Evolutionary conservation across 2,888 invertebrate species (phyloP).

Genomic region (Xanthorhoe designata): DNA sequence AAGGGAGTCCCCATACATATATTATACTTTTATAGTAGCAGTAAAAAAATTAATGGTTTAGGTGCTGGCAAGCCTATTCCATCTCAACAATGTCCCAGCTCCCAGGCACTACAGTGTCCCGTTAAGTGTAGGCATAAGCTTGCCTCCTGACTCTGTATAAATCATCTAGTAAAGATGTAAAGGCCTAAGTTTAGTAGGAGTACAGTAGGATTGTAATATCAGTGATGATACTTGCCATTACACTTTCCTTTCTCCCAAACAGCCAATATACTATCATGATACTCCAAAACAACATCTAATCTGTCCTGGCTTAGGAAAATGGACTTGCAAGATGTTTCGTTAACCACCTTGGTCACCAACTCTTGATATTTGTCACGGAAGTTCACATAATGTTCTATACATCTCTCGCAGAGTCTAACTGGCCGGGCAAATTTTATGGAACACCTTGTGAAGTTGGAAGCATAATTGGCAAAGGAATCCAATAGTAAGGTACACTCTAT

Average conservation of each 20-base stretch:
- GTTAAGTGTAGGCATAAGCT: no score
- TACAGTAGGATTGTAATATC: not conserved
- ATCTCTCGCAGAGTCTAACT: conserved; percentile 86
- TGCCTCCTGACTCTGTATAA: no score
- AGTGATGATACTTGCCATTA: conserved; percentile 75
- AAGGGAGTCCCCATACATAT: no score
- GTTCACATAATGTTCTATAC: conserved; percentile 82
- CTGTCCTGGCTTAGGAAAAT: conserved; percentile 87
- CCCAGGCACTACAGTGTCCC: no score
- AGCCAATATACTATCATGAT: conserved; percentile 81
- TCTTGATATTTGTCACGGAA: conserved; percentile 81
- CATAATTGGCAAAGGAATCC: conserved; percentile 80
- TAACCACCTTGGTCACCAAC: conserved; percentile 71
- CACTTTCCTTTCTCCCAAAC: conserved; percentile 88
- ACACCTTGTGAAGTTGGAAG: conserved; percentile 86
- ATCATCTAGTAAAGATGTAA: no score
- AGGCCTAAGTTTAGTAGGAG: no score
- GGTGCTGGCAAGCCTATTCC: no score
- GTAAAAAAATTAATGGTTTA: no score
- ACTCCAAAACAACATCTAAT: conserved; percentile 85
- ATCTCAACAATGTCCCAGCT: no score
- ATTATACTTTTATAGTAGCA: no score
- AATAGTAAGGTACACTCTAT: conserved; percentile 62
- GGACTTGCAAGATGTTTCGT: conserved; percentile 86
- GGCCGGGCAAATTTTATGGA: conserved; percentile 86